phyloP scores from a whole-genome alignment of 2,888 invertebrate species.

The Subacronicta megacephala region DNA sequence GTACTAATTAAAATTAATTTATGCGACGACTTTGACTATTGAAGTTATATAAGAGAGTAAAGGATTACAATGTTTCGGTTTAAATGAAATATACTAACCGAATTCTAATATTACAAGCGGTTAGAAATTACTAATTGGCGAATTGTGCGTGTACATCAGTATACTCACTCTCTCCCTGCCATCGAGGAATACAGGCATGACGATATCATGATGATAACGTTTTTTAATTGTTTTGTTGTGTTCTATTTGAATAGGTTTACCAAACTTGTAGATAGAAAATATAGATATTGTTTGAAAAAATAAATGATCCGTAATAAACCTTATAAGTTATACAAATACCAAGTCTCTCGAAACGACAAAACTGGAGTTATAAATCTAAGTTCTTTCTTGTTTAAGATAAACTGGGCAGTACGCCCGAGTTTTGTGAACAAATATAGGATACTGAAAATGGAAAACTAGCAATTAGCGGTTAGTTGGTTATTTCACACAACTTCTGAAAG shows the following conservation, averaged over 20 bases:
- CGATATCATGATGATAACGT: too few species aligned
- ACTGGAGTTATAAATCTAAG: constrained; percentile 52
- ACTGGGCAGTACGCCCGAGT: constrained; percentile 52
- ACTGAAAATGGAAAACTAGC: too few species aligned
- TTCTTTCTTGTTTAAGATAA: constrained; percentile 43
- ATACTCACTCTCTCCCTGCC: too few species aligned
- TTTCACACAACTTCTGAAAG: constrained; percentile 41
- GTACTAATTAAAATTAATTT: constrained; percentile 47
- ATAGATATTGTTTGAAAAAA: too few species aligned
- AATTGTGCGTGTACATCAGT: too few species aligned
- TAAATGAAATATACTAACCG: neutral
- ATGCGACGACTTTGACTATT: constrained; percentile 20
- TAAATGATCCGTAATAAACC: neutral
- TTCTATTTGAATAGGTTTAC: too few species aligned
- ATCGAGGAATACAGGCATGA: too few species aligned
- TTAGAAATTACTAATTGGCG: too few species aligned
- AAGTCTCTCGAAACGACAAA: constrained; percentile 15
- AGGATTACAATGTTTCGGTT: neutral
- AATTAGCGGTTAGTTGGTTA: too few species aligned
- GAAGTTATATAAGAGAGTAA: constrained; percentile 1
- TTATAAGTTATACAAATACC: neutral
- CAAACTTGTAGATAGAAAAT: too few species aligned
- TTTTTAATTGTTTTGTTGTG: too few species aligned
- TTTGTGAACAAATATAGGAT: constrained; percentile 31
- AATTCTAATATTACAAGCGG: too few species aligned